phyloP scores from a whole-genome alignment of 1,140 invertebrate species.

The Drosophila neocordata region DNA sequence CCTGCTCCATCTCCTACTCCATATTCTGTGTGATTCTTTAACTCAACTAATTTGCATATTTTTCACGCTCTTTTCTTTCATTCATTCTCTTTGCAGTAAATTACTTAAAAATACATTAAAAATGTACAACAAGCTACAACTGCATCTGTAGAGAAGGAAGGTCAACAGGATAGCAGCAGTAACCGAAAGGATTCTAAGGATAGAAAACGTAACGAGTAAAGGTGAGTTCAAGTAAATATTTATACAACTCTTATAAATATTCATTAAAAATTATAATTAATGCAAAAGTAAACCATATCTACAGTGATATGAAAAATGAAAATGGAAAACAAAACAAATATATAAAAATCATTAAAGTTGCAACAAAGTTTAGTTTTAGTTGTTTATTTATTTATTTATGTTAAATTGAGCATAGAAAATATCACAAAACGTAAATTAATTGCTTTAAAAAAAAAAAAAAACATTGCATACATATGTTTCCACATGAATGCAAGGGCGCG shows the following conservation, averaged over 20 bases:
- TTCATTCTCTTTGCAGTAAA: slow-evolving; percentile 65
- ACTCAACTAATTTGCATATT: slow-evolving; percentile 63
- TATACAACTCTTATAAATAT: slow-evolving; percentile 42
- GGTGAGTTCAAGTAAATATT: slow-evolving; percentile 67
- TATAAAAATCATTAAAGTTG: slow-evolving; percentile 39
- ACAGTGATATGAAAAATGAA: neutral
- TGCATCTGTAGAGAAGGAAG: slow-evolving; percentile 33
- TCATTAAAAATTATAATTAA: slow-evolving; percentile 54
- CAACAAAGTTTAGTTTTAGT: neutral
- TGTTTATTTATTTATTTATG: slow-evolving; percentile 20
- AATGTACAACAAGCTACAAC: slow-evolving; percentile 57
- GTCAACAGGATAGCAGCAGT: slow-evolving; percentile 17
- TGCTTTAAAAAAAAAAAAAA: slow-evolving; percentile 37
- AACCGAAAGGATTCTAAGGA: slow-evolving; percentile 25
- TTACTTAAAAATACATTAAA: slow-evolving; percentile 75
- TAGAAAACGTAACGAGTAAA: slow-evolving; percentile 29
- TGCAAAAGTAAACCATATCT: slow-evolving; percentile 9
- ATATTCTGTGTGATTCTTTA: slow-evolving; percentile 9
- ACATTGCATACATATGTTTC: slow-evolving; percentile 28
- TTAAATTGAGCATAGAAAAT: slow-evolving; percentile 45
- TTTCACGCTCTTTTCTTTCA: slow-evolving; percentile 47
- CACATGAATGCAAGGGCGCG: neutral
- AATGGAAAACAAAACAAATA: neutral
- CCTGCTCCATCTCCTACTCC: neutral
- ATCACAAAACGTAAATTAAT: slow-evolving; percentile 51